Base-by-base conservation (phyloP, 2,113 vertebrate genomes). In the Microcebus murinus region DNA sequence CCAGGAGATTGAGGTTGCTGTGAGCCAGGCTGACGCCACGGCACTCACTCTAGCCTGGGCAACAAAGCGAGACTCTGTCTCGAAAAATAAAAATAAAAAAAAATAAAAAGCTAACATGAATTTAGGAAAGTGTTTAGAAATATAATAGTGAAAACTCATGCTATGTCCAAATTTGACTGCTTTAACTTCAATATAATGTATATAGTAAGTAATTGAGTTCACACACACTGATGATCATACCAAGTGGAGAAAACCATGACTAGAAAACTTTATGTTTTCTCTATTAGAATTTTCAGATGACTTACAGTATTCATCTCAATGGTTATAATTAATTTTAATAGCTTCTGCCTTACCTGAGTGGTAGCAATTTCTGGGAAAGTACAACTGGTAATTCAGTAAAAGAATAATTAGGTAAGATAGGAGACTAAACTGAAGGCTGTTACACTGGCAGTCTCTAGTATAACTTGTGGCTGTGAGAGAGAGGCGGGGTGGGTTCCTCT, bases 281-380 rank as follows among this genome's bases (percentile, higher is more conserved):
- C 34, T n/a, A 10, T 63, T 70, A 65, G n/a, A 89, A 94, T 96
- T 95, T 96, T 67, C 74, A 91, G 84, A 77, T 73, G 25, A 63
- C 45, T 89, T 95, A 0, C 0, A 67, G 15, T 91, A 68, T 65
- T 93, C 39, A 57, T 87, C 57, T 95, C 84, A 70, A 36, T 81
- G 39, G 15, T 91, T 70, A 27, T 71, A 87, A 92, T 71, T 95
- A 48, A 96, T 93, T 87, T 94, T 31, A 57, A 57, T 61, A 79
- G 36, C 80, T 95, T 89, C 42, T 73, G 29, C 18, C 4, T 48
- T 91, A 91, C 85, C 21, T 42, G 31, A 29, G 8, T 57, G 14
- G 36, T 52, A 88, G 9, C 27, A 84, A 81, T 82, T 90, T 95
- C 25, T 12, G 34, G 31, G 70, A 87, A 95, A 76, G 36, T 61